A percentile compares a stretch with the other conserved stretches of the same genome.
phyloP scores from a whole-genome alignment of 2,797 vertebrate genomes.

The Danio tinwini region DNA sequence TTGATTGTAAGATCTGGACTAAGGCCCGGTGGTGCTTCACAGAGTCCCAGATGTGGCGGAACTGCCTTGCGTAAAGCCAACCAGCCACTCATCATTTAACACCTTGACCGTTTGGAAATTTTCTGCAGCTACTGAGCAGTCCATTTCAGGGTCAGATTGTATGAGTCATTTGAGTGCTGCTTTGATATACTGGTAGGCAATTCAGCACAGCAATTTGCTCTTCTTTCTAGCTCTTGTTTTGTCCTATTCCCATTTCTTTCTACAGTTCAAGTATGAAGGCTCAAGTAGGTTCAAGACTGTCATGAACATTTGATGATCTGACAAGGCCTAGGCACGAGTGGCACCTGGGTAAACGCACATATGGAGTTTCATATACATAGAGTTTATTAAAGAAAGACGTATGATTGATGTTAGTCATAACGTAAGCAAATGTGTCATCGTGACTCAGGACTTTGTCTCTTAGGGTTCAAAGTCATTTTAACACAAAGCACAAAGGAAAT shows the following conservation, averaged over 20 bases:
- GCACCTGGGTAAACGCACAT: background rate
- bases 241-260: slow-evolving; percentile 5
- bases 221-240: slow-evolving; percentile 12
- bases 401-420: slow-evolving; percentile 38
- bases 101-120: slow-evolving; percentile 3
- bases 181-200: slow-evolving; percentile 22
- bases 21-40: slow-evolving; percentile 14
- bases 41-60: slow-evolving; percentile 29
- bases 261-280: background rate
- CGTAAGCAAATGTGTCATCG: slow-evolving; percentile 34
- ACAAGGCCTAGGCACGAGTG: background rate
- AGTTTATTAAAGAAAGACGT: slow-evolving; percentile 41
- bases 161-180: slow-evolving; percentile 21
- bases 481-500: background rate
- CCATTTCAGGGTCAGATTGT: slow-evolving; percentile 13
- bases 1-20: slow-evolving; percentile 34
- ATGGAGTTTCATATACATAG: slow-evolving; percentile 1
- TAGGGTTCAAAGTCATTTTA: slow-evolving; percentile 35
- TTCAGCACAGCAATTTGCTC: slow-evolving; percentile 12
- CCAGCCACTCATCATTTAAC: slow-evolving; percentile 38
- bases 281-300: slow-evolving; percentile 39
- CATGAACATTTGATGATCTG: slow-evolving; percentile 10
- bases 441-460: slow-evolving; percentile 11
- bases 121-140: slow-evolving; percentile 13
- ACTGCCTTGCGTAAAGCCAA: background rate